A percentile compares a stretch with the other conserved stretches of the same genome.
phyloP scores from a whole-genome alignment of 2,888 invertebrate species.

The Dicyrtomina minuta region DNA sequence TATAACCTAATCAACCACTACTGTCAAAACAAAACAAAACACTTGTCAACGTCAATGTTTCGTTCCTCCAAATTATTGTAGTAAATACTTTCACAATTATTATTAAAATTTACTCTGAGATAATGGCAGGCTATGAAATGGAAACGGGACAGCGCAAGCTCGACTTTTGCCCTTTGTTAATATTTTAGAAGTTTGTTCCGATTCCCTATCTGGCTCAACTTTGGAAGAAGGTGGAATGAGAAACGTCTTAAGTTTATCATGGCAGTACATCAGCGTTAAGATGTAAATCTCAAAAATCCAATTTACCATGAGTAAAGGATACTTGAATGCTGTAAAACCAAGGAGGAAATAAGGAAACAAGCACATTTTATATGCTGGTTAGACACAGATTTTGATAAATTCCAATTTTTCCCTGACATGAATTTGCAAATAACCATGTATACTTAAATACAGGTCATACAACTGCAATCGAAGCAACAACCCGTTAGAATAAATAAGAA shows the following conservation, averaged over 20 bases:
- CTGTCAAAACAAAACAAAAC: neutral
- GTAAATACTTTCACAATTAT: neutral
- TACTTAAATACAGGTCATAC: neutral
- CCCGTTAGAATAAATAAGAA: neutral
- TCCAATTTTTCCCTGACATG: no score
- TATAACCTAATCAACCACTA: neutral
- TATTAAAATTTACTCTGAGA: neutral
- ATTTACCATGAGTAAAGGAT: constrained; percentile 13
- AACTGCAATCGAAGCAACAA: neutral
- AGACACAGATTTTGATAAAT: neutral
- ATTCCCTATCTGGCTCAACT: neutral
- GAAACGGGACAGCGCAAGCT: no score
- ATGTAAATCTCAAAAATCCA: constrained; percentile 19
- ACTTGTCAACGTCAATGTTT: neutral
- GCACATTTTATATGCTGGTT: no score
- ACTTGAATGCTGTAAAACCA: constrained; percentile 12
- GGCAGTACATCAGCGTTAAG: constrained; percentile 15
- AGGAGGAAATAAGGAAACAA: neutral
- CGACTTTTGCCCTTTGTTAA: neutral
- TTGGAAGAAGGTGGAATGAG: constrained; percentile 7
- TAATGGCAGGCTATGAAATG: neutral
- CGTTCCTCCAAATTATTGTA: neutral
- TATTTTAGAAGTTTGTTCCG: neutral
- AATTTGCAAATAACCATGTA: no score
- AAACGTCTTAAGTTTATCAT: constrained; percentile 13